These are phyloP conservation scores for Cyprinella venusta DNA, from an alignment of 2,797 vertebrate species.

Conservation along the genomic window DNA sequence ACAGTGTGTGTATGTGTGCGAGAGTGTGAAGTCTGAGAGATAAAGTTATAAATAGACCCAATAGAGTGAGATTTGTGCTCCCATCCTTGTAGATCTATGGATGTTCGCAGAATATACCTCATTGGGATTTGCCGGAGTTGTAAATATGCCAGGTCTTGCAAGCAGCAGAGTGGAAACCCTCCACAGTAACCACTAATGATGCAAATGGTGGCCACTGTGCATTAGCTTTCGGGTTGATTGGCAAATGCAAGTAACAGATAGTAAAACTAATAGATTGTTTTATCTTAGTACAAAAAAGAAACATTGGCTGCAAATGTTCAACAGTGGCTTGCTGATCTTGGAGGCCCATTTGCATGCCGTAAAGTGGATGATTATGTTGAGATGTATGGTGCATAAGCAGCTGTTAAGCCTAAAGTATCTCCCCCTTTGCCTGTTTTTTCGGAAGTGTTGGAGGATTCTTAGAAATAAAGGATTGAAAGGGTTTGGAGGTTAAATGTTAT, in stretches of 20 bases:
- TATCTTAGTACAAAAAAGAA: neutral
- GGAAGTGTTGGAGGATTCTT: slow-evolving; percentile 6
- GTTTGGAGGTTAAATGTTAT: neutral
- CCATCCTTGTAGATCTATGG: slow-evolving; percentile 67
- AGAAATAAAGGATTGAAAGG: neutral
- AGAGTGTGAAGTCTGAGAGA: slow-evolving; percentile 63
- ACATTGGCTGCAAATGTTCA: neutral
- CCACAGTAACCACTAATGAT: slow-evolving; percentile 42
- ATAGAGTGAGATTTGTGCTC: slow-evolving; percentile 70
- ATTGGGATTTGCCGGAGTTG: slow-evolving; percentile 44
- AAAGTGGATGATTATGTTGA: neutral
- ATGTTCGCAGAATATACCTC: slow-evolving; percentile 54
- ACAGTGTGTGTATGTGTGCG: slow-evolving; percentile 37
- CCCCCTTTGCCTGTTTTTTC: neutral
- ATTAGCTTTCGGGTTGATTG: slow-evolving; percentile 19
- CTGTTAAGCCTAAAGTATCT: slow-evolving; percentile 3
- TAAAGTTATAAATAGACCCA: slow-evolving; percentile 71
- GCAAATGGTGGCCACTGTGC: slow-evolving; percentile 32
- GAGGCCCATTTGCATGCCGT: neutral
- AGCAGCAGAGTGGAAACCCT: slow-evolving; percentile 48
- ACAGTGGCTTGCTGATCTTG: neutral
- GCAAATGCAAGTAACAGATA: neutral
- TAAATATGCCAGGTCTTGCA: slow-evolving; percentile 56
- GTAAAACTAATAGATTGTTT: slow-evolving; percentile 2
- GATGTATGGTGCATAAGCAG: slow-evolving; percentile 4